These are phyloP conservation scores for Lithobius niger DNA, from an alignment of 1,140 invertebrate genomes.

Conservation along the genomic window DNA sequence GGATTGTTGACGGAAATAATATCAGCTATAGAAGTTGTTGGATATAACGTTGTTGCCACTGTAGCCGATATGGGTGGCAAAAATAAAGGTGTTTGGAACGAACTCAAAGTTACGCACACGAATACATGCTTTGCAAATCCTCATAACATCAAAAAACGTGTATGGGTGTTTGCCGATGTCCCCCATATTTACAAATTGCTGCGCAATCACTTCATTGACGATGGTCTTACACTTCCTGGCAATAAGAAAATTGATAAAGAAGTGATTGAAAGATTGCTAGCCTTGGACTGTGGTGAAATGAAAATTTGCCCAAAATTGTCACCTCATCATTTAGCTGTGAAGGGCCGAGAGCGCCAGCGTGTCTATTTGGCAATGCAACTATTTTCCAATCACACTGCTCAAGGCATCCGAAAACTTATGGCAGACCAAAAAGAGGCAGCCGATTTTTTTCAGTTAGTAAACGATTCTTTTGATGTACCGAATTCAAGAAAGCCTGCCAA, in stretches of 20 bases:
- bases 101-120: too few relatives aligned
- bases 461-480: background rate
- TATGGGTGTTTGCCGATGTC: too few relatives aligned
- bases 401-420: background rate
- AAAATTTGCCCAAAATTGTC: conserved; percentile 5
- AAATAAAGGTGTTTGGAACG: too few relatives aligned
- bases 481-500: background rate
- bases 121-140: too few relatives aligned
- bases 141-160: too few relatives aligned
- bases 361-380: background rate
- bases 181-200: too few relatives aligned
- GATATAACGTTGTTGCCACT: too few relatives aligned
- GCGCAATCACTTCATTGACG: background rate
- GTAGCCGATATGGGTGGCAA: too few relatives aligned
- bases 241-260: background rate
- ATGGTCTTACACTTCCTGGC: background rate
- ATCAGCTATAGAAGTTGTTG: too few relatives aligned
- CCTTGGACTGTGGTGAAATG: background rate
- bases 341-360: background rate
- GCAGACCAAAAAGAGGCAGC: background rate
- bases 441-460: background rate
- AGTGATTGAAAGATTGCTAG: background rate
- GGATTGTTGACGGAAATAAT: too few relatives aligned
- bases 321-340: background rate
- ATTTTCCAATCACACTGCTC: background rate